phyloP scores from a whole-genome alignment of 2,888 invertebrate genomes.

The Tenthredo livida region DNA sequence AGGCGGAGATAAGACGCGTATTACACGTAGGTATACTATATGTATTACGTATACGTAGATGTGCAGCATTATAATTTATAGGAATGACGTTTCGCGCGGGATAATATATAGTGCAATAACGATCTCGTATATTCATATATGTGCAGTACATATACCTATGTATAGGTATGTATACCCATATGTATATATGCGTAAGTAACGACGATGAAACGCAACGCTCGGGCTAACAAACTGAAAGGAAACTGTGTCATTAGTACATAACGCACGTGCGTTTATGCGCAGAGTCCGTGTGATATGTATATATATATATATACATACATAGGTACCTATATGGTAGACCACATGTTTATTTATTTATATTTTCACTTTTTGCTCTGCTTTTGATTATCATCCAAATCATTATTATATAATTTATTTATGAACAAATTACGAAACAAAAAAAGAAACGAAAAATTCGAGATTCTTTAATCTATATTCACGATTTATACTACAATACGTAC shows the following conservation, averaged over 20 bases:
- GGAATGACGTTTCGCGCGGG: neutral
- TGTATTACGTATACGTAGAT: neutral
- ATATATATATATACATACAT: too few species aligned
- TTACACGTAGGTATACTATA: neutral
- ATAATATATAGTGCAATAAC: neutral
- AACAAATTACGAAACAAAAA: neutral
- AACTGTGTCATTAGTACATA: slow-evolving; percentile 29
- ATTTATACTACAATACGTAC: neutral
- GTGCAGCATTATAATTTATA: neutral
- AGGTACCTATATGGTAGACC: too few species aligned
- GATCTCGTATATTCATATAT: neutral
- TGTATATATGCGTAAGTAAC: neutral
- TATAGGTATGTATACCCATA: neutral
- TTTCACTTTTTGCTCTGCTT: neutral
- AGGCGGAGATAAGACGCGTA: neutral
- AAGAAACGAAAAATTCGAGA: neutral
- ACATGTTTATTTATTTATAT: neutral
- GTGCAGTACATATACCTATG: neutral
- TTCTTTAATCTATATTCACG: neutral
- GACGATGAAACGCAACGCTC: slow-evolving; percentile 25
- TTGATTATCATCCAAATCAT: neutral
- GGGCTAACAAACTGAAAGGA: slow-evolving; percentile 36
- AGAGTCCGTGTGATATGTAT: neutral
- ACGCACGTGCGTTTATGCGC: slow-evolving; percentile 13
- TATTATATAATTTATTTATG: neutral